A percentile compares a stretch with the other conserved stretches of the same genome.
Evolutionary conservation across 2,113 vertebrate genomes (phyloP).

Genomic region (Phaetusa simplex): DNA sequence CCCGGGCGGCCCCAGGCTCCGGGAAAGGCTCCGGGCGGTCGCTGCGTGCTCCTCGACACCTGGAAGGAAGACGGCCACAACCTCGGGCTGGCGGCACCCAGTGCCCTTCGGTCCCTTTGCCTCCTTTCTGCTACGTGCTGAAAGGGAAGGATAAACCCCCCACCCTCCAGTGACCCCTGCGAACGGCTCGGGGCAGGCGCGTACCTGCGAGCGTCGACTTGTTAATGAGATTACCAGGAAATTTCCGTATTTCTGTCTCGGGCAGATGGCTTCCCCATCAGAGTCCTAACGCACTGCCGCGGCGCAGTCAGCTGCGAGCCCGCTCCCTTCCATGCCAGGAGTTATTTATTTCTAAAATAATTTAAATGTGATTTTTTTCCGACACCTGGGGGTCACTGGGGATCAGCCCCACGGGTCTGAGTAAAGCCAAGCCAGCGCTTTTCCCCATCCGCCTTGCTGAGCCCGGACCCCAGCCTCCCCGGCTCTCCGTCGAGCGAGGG

Average conservation of each 20-base stretch:
- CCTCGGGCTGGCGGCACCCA: not conserved
- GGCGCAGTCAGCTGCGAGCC: not conserved
- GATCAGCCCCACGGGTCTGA: not conserved
- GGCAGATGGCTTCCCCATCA: conserved; percentile 58
- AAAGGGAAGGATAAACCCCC: not conserved
- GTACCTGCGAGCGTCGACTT: not conserved
- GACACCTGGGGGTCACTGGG: not conserved
- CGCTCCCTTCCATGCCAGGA: not conserved
- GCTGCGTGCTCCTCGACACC: not conserved
- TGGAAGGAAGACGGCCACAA: rapidly evolving
- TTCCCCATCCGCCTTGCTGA: not conserved
- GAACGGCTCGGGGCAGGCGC: not conserved
- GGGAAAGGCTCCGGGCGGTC: rapidly evolving
- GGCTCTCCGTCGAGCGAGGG: rapidly evolving
- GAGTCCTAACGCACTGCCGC: not conserved
- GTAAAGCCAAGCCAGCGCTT: not conserved
- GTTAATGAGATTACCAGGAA: not conserved
- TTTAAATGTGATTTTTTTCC: conserved; percentile 2
- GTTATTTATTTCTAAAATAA: conserved; percentile 19
- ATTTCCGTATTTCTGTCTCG: not conserved
- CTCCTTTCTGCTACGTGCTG: rapidly evolving
- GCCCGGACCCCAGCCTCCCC: not conserved
- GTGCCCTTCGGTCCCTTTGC: not conserved
- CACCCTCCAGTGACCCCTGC: not conserved
- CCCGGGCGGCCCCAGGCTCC: rapidly evolving